Conservation (phyloP, 2,797 vertebrate species). For the Otus scops region DNA sequence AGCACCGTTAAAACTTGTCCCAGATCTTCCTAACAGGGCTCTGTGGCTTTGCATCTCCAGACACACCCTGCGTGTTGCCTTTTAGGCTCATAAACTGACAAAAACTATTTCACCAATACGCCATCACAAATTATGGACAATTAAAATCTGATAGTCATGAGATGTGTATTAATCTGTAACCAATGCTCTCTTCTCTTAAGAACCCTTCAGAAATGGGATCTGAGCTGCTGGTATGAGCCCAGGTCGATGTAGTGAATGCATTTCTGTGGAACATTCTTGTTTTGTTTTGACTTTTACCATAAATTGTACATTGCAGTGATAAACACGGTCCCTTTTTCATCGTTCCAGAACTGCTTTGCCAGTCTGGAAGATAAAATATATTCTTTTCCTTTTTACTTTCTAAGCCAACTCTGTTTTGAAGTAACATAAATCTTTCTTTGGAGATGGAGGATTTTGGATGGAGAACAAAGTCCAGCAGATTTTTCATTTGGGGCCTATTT, state of each 20-base stretch:
- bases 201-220: slow-evolving; percentile 60
- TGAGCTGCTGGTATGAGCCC: neutral
- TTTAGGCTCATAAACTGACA: neutral
- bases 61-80: neutral
- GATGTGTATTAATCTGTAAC: slow-evolving; percentile 40
- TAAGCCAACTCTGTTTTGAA: slow-evolving; percentile 1
- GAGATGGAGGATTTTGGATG: slow-evolving; percentile 9
- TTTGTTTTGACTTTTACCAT: slow-evolving; percentile 54
- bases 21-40: neutral
- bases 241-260: slow-evolving; percentile 32
- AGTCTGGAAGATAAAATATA: slow-evolving; percentile 29
- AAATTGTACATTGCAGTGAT: slow-evolving; percentile 22
- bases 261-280: slow-evolving; percentile 27
- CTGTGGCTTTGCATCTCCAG: neutral
- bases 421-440: slow-evolving; percentile 9
- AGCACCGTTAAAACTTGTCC: neutral
- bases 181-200: slow-evolving; percentile 9
- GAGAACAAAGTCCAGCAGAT: slow-evolving; percentile 11
- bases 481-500: slow-evolving; percentile 11
- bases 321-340: slow-evolving; percentile 12
- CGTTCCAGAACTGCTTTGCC: slow-evolving; percentile 23
- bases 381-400: slow-evolving; percentile 13
- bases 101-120: neutral
- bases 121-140: slow-evolving; percentile 44
- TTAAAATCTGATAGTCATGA: slow-evolving; percentile 30